These are phyloP conservation scores for Octopus bimaculoides DNA, from an alignment of 1,140 invertebrate genomes.

Conservation along the genomic window DNA sequence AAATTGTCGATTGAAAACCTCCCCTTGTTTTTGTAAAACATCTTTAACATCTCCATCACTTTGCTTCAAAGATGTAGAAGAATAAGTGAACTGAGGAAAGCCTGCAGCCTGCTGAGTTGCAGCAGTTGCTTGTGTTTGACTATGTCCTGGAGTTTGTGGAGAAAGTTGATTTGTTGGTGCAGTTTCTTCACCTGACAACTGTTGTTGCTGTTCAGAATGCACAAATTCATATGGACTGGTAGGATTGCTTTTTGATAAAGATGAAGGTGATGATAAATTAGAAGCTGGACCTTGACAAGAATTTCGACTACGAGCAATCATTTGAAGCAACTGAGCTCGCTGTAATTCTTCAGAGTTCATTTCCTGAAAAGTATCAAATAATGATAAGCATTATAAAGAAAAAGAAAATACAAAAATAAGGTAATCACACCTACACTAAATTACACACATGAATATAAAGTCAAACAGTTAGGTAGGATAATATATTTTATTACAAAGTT, in stretches of 20 bases:
- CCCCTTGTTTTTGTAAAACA: not conserved
- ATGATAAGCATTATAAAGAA: no score
- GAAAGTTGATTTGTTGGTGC: not conserved
- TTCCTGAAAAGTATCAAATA: not conserved
- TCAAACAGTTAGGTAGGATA: no score
- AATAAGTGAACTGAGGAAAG: not conserved
- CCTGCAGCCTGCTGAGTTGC: not conserved
- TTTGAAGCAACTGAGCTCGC: not conserved
- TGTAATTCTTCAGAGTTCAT: conserved; percentile 1
- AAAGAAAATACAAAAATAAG: no score
- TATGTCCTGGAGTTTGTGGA: not conserved
- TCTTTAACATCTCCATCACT: conserved; percentile 5
- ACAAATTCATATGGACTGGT: conserved; percentile 9
- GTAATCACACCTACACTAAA: no score
- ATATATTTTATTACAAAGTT: no score
- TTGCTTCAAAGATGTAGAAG: not conserved
- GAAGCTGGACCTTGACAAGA: not conserved
- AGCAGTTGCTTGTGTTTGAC: not conserved
- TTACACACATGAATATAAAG: no score
- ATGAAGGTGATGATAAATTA: conserved; percentile 7
- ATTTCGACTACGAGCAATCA: not conserved
- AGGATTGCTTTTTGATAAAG: conserved; percentile 9
- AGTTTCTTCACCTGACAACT: not conserved
- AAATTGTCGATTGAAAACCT: not conserved
- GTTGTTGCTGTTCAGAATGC: conserved; percentile 6